Base-by-base conservation (phyloP, 2,113 vertebrate genomes). In the Thunnus maccoyii region DNA sequence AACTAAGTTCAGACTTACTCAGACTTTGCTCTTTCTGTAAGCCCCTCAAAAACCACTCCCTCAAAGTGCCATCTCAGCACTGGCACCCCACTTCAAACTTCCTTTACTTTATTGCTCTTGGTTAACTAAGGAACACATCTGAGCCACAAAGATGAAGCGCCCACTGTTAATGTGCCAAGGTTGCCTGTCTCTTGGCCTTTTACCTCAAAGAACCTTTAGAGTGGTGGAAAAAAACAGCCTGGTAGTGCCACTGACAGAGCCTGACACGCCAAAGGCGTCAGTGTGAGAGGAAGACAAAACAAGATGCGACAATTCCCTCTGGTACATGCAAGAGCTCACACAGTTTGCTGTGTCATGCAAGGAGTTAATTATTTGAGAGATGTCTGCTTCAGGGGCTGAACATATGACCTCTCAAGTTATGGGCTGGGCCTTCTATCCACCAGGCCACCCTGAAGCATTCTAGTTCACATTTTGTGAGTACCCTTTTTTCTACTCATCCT, bases 201-300 rank as follows among this genome's bases (percentile, higher is more conserved):
- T 84, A 89, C 84, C 85, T 86, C 73, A 86, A 74, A 90, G 27
- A 80, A 90, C 79, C 88, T 90, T 81, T 2, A 70, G 74, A 87
- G 46, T 22, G 22, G 32, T 66, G 47, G 51, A 62, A 80, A 60
- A 84, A 92, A 85, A 67, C 44, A 55, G 50, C 64, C 58, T 77
- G 86, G 82, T 63, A 71, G 55, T 10, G 18, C 51, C 32, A 61
- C n/a, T 48, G 47, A 82, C 30, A 44, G 41, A 86, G 32, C 54
- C 66, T 81, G 76, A 70, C 61, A 78, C 48, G 46, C 72, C 75
- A 83, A 63, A 81, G 60, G 61, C 70, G 77, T 78, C 1, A 3
- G 25, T 72, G 86, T 70, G 22, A 66, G 46, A 84, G 82, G 58
- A 86, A 92, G 86, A 22, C 11, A 74, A 82, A 83, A 36, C 71